These are phyloP conservation scores for Agapostemon virescens DNA, from an alignment of 2,888 invertebrate species.

Conservation along the genomic window DNA sequence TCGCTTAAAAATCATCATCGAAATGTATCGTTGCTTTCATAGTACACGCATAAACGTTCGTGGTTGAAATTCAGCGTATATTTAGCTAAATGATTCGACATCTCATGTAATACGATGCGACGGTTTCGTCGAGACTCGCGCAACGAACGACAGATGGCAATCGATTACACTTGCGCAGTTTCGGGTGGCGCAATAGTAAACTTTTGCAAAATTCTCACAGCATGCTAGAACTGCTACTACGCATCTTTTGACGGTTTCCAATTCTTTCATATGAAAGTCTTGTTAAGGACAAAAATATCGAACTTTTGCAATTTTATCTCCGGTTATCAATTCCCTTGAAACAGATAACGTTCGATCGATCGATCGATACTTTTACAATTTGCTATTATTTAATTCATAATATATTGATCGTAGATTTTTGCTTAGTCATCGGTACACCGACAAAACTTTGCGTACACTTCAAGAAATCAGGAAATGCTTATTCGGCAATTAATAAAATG, in stretches of 20 bases:
- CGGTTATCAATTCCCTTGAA: background rate
- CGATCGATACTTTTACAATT: too few species aligned
- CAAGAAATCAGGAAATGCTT: too few species aligned
- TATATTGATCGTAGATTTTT: background rate
- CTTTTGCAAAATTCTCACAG: too few species aligned
- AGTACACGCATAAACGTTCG: background rate
- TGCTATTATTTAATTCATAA: background rate
- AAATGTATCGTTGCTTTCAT: background rate
- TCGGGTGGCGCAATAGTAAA: background rate
- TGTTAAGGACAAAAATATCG: too few species aligned
- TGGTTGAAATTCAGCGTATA: conserved; percentile 7
- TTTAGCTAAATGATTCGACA: conserved; percentile 9
- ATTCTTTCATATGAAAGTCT: background rate
- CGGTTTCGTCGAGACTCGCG: conserved; percentile 18
- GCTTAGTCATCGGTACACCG: background rate
- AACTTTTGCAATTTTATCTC: background rate
- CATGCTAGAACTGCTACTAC: background rate
- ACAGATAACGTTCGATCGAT: background rate
- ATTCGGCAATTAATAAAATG: too few species aligned
- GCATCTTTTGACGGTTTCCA: background rate
- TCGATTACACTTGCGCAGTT: conserved; percentile 11
- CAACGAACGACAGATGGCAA: conserved; percentile 55
- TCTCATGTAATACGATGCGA: conserved; percentile 4
- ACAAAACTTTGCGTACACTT: background rate
- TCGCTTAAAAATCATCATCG: background rate